phyloP scores from a whole-genome alignment of 64 coral and sea anemone genomes.

The Pocillopora verrucosa region DNA sequence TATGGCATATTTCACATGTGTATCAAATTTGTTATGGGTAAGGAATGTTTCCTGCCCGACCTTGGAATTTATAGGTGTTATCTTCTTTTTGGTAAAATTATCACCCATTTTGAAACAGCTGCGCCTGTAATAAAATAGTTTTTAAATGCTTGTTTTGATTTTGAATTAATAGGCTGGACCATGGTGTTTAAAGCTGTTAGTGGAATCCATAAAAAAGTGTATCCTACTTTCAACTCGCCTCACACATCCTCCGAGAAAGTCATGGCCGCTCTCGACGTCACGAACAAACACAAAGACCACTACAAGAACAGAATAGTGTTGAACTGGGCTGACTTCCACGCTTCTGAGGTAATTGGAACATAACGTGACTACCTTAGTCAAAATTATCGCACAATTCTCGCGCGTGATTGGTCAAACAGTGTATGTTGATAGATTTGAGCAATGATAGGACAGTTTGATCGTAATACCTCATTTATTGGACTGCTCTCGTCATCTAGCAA shows the following conservation, averaged over 20 bases:
- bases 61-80: background rate
- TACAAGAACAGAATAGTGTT: conserved; percentile 43
- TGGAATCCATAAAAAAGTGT: background rate
- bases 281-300: background rate
- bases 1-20: too few species aligned
- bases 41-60: too few species aligned
- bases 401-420: too few species aligned
- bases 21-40: too few species aligned
- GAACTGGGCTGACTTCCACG: background rate
- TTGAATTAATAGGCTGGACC: conserved; percentile 25
- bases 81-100: background rate
- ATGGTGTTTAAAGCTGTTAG: conserved; percentile 38
- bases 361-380: background rate
- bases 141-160: background rate
- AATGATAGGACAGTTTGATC: too few species aligned
- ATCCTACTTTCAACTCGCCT: background rate
- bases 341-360: conserved; percentile 9
- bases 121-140: background rate
- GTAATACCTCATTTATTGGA: too few species aligned
- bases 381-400: too few species aligned
- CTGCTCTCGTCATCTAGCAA: too few species aligned
- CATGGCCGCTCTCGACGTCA: conserved; percentile 16
- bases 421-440: too few species aligned
- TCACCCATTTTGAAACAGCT: background rate
- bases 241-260: background rate